Evolutionary conservation across 37 sponge, comb jelly and placozoan species (phyloP).

Genomic region (Aplysina aerophoba): DNA sequence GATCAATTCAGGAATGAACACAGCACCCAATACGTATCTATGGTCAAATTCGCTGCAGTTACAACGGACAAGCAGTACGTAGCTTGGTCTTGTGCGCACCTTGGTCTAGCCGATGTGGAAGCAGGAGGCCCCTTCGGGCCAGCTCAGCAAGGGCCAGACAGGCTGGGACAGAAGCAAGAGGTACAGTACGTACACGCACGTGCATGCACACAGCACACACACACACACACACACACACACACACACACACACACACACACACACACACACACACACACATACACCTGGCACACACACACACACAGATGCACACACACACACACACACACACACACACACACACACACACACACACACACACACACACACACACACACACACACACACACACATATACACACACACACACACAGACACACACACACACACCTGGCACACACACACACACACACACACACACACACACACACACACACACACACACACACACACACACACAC

Average conservation of each 20-base stretch:
- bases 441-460: too few species aligned
- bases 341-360: slow-evolving; percentile 48
- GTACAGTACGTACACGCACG: slow-evolving; percentile 31
- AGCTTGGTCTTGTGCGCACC: slow-evolving; percentile 38
- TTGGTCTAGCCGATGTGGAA: slow-evolving; percentile 82
- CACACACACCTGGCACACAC: too few species aligned
- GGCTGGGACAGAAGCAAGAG: slow-evolving; percentile 45
- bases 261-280: slow-evolving; percentile 32
- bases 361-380: slow-evolving; percentile 30
- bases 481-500: too few species aligned
- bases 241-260: slow-evolving; percentile 48
- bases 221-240: slow-evolving; percentile 50
- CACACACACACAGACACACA: slow-evolving; percentile 35
- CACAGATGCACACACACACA: not conserved
- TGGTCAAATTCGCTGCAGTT: not conserved
- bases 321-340: slow-evolving; percentile 46
- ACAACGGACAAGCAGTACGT: not conserved
- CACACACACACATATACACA: slow-evolving; percentile 33
- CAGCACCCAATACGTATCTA: not conserved
- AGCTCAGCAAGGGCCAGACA: slow-evolving; percentile 97
- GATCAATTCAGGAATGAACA: too few species aligned
- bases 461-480: too few species aligned
- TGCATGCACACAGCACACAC: slow-evolving; percentile 36
- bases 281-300: slow-evolving; percentile 12
- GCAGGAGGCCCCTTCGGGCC: slow-evolving; percentile 93